Evolutionary conservation across 2,797 vertebrate genomes (phyloP).

Genomic region (Carapus acus): DNA sequence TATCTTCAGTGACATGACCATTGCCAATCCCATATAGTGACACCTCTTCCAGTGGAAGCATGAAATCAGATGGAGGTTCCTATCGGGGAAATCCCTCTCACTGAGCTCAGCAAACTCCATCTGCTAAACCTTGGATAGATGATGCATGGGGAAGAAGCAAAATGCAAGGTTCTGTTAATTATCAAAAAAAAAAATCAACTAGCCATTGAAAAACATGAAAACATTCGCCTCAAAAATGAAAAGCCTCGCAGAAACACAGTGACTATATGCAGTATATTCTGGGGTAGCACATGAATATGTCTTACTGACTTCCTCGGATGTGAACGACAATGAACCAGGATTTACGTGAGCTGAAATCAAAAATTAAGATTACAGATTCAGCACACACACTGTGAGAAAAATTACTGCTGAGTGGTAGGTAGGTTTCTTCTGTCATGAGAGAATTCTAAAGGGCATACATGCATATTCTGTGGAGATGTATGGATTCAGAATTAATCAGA

Average conservation of each 20-base stretch:
- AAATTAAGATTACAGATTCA: conserved; percentile 15
- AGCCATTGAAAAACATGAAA: neutral
- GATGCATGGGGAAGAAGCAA: conserved; percentile 16
- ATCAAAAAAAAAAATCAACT: neutral
- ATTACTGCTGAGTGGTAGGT: conserved; percentile 9
- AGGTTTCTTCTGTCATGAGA: conserved; percentile 21
- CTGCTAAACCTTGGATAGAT: neutral
- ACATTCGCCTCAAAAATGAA: no score
- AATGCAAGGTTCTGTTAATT: conserved; percentile 10
- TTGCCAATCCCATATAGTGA: conserved; percentile 47
- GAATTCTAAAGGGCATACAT: conserved; percentile 26
- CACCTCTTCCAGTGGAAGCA: conserved; percentile 28
- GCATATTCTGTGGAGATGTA: conserved; percentile 26
- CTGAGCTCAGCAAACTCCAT: neutral
- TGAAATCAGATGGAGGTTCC: conserved; percentile 9
- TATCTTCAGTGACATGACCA: conserved; percentile 58
- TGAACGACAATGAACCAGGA: neutral
- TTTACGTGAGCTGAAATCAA: conserved; percentile 11
- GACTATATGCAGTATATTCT: neutral
- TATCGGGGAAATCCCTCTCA: conserved; percentile 2
- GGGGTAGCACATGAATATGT: neutral
- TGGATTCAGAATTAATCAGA: conserved; percentile 21
- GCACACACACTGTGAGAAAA: conserved; percentile 20
- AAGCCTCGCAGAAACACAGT: neutral
- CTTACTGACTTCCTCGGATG: neutral